Evolutionary conservation across 2,113 vertebrate species (phyloP).

Genomic region (Podarcis cretensis): DNA sequence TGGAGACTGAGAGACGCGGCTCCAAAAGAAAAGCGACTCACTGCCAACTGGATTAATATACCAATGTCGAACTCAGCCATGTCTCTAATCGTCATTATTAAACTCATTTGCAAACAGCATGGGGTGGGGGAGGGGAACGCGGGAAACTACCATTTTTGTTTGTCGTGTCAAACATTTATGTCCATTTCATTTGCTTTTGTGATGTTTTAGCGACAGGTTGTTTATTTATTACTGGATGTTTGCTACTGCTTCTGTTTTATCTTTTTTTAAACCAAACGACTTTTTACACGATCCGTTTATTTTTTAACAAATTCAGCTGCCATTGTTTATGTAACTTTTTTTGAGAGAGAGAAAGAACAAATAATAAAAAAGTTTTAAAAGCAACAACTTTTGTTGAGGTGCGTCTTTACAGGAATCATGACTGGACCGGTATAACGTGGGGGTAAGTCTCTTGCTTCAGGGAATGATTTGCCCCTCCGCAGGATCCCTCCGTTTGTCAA

Average conservation of each 20-base stretch:
- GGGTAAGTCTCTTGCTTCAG: background rate
- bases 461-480: too few relatives aligned
- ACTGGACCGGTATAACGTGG: background rate
- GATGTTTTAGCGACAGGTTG: constrained; percentile 72
- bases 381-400: background rate
- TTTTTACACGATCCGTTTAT: constrained; percentile 72
- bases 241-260: constrained; percentile 79
- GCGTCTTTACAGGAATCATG: background rate
- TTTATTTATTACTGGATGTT: constrained; percentile 91
- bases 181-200: constrained; percentile 76
- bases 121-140: background rate
- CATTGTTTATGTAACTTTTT: constrained; percentile 81
- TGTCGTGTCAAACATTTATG: constrained; percentile 77
- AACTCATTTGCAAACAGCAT: constrained; percentile 58
- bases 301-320: constrained; percentile 81
- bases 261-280: constrained; percentile 77
- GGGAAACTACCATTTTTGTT: background rate
- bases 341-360: constrained; percentile 34
- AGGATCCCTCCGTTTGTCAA: background rate
- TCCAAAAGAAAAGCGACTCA: constrained; percentile 62
- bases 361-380: constrained; percentile 15
- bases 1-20: constrained; percentile 22
- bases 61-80: constrained; percentile 85
- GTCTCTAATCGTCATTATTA: constrained; percentile 38
- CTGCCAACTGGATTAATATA: constrained; percentile 84